Evolutionary conservation across 1,140 invertebrate genomes (phyloP).

Genomic region (Hormaphis cornu): DNA sequence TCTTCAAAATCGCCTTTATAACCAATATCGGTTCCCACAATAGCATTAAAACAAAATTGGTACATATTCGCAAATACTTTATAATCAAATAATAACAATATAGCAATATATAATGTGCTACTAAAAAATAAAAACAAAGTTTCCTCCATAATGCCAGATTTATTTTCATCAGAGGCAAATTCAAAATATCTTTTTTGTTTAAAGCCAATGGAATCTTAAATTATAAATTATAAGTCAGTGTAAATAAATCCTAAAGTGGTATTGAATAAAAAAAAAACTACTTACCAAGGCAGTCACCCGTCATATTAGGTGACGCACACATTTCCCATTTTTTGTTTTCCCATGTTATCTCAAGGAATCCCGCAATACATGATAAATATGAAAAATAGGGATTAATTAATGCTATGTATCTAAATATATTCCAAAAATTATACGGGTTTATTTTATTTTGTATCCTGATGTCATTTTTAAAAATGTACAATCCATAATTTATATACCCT

Average conservation of each 20-base stretch:
- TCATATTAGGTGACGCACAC: neutral
- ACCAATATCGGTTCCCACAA: constrained; percentile 4
- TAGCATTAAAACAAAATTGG: constrained; percentile 4
- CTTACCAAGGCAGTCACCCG: neutral
- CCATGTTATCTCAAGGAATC: neutral
- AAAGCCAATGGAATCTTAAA: neutral
- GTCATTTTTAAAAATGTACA: neutral
- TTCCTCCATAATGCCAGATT: constrained; percentile 8
- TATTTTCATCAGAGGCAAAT: neutral
- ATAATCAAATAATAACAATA: constrained; percentile 35
- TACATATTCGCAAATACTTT: constrained; percentile 1
- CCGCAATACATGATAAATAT: constrained; percentile 3
- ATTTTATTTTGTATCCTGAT: neutral
- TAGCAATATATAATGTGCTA: constrained; percentile 21
- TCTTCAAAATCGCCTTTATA: constrained; percentile 20
- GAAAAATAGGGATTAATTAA: constrained; percentile 18
- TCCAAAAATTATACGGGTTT: neutral
- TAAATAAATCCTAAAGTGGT: neutral
- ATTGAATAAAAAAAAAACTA: neutral
- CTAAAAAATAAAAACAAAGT: constrained; percentile 30
- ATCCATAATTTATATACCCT: neutral
- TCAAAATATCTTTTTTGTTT: constrained; percentile 11
- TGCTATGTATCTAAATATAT: constrained; percentile 1
- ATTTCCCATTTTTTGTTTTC: constrained; percentile 1
- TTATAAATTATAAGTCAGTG: neutral